Evolutionary conservation across 2,113 vertebrate species (phyloP).

Genomic region (Lipotes vexillifer): DNA sequence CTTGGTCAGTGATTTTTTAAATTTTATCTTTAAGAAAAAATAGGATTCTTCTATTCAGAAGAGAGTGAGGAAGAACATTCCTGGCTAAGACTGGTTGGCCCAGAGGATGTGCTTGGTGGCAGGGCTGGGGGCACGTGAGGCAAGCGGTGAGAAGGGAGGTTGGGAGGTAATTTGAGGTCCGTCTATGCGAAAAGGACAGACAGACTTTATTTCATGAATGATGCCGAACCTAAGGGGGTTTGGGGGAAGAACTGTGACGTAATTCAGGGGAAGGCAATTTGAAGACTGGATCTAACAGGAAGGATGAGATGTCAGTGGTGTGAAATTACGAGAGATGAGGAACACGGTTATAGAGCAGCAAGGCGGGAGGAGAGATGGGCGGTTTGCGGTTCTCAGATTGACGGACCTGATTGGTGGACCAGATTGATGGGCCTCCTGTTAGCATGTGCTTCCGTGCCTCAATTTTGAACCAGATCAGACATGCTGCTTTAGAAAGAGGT

Average conservation of each 20-base stretch:
- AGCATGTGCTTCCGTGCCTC: neutral
- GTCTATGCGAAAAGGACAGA: neutral
- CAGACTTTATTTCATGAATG: neutral
- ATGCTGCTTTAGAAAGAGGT: neutral
- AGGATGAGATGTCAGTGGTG: neutral
- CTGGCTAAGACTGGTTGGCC: neutral
- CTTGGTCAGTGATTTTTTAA: neutral
- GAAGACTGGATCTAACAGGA: neutral
- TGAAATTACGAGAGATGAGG: neutral
- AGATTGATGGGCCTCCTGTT: neutral
- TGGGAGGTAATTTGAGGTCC: neutral
- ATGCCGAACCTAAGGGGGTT: neutral
- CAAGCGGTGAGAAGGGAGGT: neutral
- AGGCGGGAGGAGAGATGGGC: neutral
- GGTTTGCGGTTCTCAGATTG: neutral
- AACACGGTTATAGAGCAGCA: neutral
- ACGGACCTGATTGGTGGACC: too few species aligned
- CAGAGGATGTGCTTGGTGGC: neutral
- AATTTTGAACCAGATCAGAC: neutral
- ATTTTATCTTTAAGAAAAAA: neutral
- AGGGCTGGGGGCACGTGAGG: accelerated
- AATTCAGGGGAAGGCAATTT: neutral
- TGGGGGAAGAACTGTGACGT: neutral
- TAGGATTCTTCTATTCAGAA: neutral
- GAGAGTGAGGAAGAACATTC: neutral